phyloP scores from a whole-genome alignment of 2,888 invertebrate species.

The Synergus umbraculus region DNA sequence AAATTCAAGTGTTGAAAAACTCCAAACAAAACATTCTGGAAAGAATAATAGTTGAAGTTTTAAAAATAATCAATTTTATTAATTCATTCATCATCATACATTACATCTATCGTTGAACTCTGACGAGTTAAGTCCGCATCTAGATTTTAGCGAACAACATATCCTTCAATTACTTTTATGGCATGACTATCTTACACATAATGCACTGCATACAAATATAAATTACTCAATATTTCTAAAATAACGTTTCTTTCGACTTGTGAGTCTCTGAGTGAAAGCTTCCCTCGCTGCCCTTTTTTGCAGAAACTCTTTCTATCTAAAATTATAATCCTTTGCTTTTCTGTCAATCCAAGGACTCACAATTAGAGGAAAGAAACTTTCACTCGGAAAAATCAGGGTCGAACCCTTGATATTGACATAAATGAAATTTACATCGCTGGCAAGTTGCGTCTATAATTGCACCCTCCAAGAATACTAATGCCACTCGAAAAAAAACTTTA shows the following conservation, averaged over 20 bases:
- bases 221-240: constrained; percentile 56
- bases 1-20: not conserved
- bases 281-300: not conserved
- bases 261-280: constrained; percentile 12
- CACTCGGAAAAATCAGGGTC: constrained; percentile 1
- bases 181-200: constrained; percentile 55
- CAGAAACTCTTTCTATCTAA: constrained; percentile 1
- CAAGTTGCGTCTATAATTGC: constrained; percentile 47
- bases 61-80: constrained; percentile 77
- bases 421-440: constrained; percentile 47
- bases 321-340: not conserved
- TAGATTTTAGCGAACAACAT: constrained; percentile 53
- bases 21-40: not conserved
- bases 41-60: constrained; percentile 61
- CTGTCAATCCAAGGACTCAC: not conserved
- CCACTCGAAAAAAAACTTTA: constrained; percentile 26
- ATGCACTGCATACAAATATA: constrained; percentile 61
- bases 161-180: constrained; percentile 55
- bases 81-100: constrained; percentile 73
- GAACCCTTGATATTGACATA: constrained; percentile 41
- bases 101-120: constrained; percentile 72
- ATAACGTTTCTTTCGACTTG: constrained; percentile 39
- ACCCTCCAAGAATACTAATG: constrained; percentile 49
- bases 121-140: constrained; percentile 63
- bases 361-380: not conserved